Conservation (phyloP, 2,113 vertebrate species). For the Seriola aureovittata region DNA sequence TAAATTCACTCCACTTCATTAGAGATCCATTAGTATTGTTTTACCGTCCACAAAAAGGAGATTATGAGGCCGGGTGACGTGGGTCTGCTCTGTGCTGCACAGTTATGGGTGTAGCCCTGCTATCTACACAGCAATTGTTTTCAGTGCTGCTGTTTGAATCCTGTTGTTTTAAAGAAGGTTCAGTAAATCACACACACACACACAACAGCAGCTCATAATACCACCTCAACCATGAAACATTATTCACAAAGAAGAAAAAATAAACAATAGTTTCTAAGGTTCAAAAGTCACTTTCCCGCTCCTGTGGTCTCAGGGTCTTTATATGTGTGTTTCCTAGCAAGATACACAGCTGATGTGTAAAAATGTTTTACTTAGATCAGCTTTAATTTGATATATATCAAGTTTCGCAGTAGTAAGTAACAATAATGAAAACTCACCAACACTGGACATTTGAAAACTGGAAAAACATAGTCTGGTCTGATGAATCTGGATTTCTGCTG, state of each 20-base stretch:
- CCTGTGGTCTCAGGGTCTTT: no score
- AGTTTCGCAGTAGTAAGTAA: no score
- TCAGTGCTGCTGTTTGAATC: neutral
- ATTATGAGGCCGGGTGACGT: neutral
- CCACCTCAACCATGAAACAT: neutral
- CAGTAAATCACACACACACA: neutral
- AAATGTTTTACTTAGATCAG: no score
- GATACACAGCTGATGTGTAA: neutral
- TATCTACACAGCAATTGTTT: neutral
- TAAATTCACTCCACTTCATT: constrained; percentile 7
- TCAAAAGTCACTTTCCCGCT: no score
- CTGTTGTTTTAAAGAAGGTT: constrained; percentile 21
- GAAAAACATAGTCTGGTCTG: no score
- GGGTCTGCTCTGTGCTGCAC: neutral
- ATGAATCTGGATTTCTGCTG: no score
- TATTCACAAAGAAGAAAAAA: neutral
- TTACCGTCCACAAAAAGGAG: constrained; percentile 32
- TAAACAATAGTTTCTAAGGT: neutral
- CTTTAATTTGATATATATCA: no score
- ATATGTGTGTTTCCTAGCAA: neutral
- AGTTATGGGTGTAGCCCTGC: neutral
- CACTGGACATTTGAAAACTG: no score
- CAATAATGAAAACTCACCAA: no score
- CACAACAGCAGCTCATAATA: neutral
- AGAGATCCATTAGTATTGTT: constrained; percentile 43